Base-by-base conservation (phyloP, 64 coral and sea anemone genomes). In the Stylophora pistillata region DNA sequence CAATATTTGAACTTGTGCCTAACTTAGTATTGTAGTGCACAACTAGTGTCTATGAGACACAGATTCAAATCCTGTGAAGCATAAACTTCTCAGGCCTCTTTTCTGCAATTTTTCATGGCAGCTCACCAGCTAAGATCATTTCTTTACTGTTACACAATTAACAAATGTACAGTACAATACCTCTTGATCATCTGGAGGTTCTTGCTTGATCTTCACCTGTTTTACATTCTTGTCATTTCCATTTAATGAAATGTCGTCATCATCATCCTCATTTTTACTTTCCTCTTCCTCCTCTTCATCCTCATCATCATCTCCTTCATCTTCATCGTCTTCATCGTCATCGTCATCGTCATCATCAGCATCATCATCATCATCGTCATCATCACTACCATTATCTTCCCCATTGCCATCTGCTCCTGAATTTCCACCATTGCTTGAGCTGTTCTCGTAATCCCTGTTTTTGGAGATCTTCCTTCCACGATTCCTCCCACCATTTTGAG, bases 381-480 rank as follows among this genome's bases (percentile, higher is more conserved):
- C 83, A 59, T 85, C 85, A 65, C 85, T 85, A 13, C 85, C 90
- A 78, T 91, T 91, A 70, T 91, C 90, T 60, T 91, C 90, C 6
- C 90, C 90, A 91, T 91, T 91, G 26, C 90, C 90, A 57, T 91
- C 90, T 56, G 81, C 90, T 21, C 90, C 90, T 23, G 90, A 91
- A 76, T 91, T 91, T 1, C 90, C 80, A 69, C 80, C 90, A 78
- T 91, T 91, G 75, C 90, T 91, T 17, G 90, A 91, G 55, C 85
- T 91, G 59, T 91, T 91, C 34, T 91, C 90, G 30, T 86, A 91
- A 56, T 91, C 85, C 47, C 85, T 72, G 17, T 77, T 27, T 37
- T 85, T 91, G 68, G 76, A 70, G 20, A 83, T 79, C 85, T 85
- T 86, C 34, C 89, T 86, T 9, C 81, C 37, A 20, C 90, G 74